Evolutionary conservation across 2,888 invertebrate genomes (phyloP).

Genomic region (Caenorhabditis uteleia): DNA sequence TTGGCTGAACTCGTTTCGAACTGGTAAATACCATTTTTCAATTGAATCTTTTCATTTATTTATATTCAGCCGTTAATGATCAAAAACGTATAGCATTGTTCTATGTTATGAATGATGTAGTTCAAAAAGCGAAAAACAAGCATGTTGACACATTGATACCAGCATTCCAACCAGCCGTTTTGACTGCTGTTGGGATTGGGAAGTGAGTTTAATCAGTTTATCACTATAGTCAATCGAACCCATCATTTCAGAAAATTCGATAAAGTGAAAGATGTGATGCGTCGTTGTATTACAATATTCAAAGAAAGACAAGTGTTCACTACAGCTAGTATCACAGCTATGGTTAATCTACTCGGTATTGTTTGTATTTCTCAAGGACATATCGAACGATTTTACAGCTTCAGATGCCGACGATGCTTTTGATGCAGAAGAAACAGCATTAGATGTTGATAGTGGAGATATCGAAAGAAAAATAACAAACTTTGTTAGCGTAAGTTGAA

Average conservation of each 20-base stretch:
- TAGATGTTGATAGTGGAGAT: constrained; percentile 43
- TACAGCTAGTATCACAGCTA: constrained; percentile 81
- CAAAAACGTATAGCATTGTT: constrained; percentile 80
- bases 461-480: constrained; percentile 34
- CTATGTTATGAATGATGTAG: constrained; percentile 98
- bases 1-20: constrained; percentile 62
- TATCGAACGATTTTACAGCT: constrained; percentile 3
- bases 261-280: constrained; percentile 62
- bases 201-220: constrained; percentile 32
- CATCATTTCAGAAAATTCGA: constrained; percentile 39
- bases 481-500: constrained; percentile 29
- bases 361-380: constrained; percentile 1
- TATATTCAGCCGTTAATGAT: constrained; percentile 37
- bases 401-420: constrained; percentile 33
- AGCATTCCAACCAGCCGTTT: constrained; percentile 51
- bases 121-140: constrained; percentile 79
- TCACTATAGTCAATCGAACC: constrained; percentile 1
- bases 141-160: constrained; percentile 43
- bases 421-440: constrained; percentile 40
- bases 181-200: constrained; percentile 44
- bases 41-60: neutral
- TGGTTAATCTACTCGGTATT: constrained; percentile 69
- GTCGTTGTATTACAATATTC: constrained; percentile 73
- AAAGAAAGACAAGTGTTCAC: constrained; percentile 75
- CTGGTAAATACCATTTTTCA: constrained; percentile 33